Conservation (phyloP, 2,113 vertebrate species). For the Gadus chalcogrammus region DNA sequence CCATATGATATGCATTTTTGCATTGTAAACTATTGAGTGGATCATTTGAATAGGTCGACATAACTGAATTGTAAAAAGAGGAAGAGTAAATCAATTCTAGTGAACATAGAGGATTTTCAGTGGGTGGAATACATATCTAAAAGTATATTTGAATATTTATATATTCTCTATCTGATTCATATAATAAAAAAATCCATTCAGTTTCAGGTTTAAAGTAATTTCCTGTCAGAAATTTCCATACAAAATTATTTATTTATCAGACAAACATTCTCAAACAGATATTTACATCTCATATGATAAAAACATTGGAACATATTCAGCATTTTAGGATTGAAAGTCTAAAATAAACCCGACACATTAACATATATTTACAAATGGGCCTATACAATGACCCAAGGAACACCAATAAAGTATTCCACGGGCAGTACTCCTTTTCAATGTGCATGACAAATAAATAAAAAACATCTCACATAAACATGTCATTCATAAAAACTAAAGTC, state of each 20-base stretch:
- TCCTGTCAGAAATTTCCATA: slow-evolving; percentile 18
- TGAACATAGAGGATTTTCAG: neutral
- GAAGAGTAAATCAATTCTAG: too few relatives aligned
- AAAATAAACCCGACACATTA: slow-evolving; percentile 57
- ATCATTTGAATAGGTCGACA: too few relatives aligned
- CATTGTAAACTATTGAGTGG: too few relatives aligned
- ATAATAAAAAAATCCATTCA: neutral
- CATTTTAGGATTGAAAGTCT: slow-evolving; percentile 43
- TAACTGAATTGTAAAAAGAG: too few relatives aligned
- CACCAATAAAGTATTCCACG: neutral
- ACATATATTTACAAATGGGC: slow-evolving; percentile 37
- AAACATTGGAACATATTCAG: slow-evolving; percentile 44
- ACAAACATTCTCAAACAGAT: slow-evolving; percentile 43
- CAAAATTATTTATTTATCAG: slow-evolving; percentile 65
- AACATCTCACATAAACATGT: slow-evolving; percentile 24
- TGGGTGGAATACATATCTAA: neutral
- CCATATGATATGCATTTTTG: too few relatives aligned
- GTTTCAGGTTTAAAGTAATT: slow-evolving; percentile 2
- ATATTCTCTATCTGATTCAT: neutral
- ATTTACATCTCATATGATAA: slow-evolving; percentile 30
- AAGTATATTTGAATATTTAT: neutral
- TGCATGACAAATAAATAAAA: slow-evolving; percentile 38
- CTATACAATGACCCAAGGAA: slow-evolving; percentile 25
- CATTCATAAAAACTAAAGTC: slow-evolving; percentile 22
- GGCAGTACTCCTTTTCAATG: slow-evolving; percentile 24